phyloP scores from a whole-genome alignment of 1,140 invertebrate species.

The Holcopasites calliopsidis region DNA sequence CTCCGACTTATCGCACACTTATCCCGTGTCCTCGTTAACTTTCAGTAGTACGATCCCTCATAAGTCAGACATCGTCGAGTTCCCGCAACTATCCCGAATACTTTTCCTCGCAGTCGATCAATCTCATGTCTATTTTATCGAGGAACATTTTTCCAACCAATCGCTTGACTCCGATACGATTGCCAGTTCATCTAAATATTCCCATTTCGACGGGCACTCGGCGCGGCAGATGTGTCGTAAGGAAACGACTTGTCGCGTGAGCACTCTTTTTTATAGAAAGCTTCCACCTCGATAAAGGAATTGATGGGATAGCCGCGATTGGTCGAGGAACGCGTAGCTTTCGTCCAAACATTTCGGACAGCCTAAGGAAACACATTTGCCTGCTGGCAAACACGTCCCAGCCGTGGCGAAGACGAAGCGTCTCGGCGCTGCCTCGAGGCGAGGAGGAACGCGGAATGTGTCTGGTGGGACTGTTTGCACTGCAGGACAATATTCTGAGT shows the following conservation, averaged over 20 bases:
- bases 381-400: slow-evolving; percentile 73
- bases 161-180: no score
- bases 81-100: no score
- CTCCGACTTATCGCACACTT: no score
- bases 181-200: no score
- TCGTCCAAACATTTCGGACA: slow-evolving; percentile 75
- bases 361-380: slow-evolving; percentile 79
- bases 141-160: no score
- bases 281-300: slow-evolving; percentile 44
- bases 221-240: neutral
- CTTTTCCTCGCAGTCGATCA: no score
- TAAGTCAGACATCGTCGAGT: no score
- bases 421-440: slow-evolving; percentile 67
- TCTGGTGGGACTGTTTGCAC: slow-evolving; percentile 75
- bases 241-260: neutral
- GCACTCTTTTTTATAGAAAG: slow-evolving; percentile 26
- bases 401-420: slow-evolving; percentile 46
- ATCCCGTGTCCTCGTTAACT: no score
- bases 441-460: slow-evolving; percentile 76
- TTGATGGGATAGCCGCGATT: slow-evolving; percentile 65
- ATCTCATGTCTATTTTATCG: no score
- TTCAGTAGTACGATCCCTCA: no score
- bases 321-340: slow-evolving; percentile 42
- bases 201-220: neutral
- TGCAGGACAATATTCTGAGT: slow-evolving; percentile 76